Conservation (phyloP, 2,888 invertebrate genomes). For the Escarpia spicata region DNA sequence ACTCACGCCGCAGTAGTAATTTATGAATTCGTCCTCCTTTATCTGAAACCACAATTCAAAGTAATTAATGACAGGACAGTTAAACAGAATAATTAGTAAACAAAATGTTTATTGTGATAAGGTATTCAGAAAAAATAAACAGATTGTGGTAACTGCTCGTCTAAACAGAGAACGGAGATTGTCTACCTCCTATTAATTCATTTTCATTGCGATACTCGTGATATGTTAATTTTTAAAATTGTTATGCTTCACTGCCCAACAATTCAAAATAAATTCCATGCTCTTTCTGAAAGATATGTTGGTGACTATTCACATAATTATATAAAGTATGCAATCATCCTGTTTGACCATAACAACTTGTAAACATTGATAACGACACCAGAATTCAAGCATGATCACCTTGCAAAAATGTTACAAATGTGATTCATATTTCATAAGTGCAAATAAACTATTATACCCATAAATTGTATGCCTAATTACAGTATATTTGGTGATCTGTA, state of each 20-base stretch:
- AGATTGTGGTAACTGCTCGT: not conserved
- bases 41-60: conserved; percentile 32
- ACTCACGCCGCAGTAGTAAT: conserved; percentile 92
- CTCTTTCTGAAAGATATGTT: not conserved
- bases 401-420: not conserved
- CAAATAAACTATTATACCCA: no score
- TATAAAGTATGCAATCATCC: not conserved
- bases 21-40: conserved; percentile 85
- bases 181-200: not conserved
- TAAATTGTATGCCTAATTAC: no score
- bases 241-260: not conserved
- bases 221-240: not conserved
- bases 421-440: no score
- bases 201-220: not conserved
- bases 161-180: not conserved
- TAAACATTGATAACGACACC: not conserved
- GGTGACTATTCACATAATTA: not conserved
- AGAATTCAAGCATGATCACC: not conserved
- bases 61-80: no score
- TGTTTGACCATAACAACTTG: not conserved
- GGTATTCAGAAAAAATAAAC: not conserved
- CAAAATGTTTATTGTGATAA: not conserved
- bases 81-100: not conserved
- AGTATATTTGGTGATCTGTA: no score
- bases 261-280: not conserved